Base-by-base conservation (phyloP, 2,888 invertebrate genomes). In the Ectropis crepuscularia region DNA sequence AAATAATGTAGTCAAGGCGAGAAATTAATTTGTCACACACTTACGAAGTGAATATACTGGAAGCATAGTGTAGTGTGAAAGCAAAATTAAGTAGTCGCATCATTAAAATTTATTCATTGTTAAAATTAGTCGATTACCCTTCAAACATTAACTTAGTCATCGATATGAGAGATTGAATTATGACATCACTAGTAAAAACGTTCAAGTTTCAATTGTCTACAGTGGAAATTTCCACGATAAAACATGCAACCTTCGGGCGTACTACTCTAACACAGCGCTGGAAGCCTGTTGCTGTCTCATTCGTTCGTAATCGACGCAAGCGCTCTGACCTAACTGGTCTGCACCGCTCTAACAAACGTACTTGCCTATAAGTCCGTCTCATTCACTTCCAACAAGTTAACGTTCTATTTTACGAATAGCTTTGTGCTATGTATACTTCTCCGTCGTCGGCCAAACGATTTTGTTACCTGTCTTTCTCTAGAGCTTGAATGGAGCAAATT, bases 321-420 rank as follows among this genome's bases (percentile, higher is more conserved):
- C 90, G 89, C 90, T 89, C 85, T 89, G 91, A 83, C 90, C 90
- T 80, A 83, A 88, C 82, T 82, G 75, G 81, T 86, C 75, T 65
- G 73, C 37, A 79, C 90, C 81, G 77, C 82, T 92, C 84, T 72
- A 72, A 82, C 91, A 62, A 70, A 74, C 7, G 45, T 46, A 42
- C 37, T 47, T 41, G 38, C 63, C 50, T 67, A 85, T 92, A 83
- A 79, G 59, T 69, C 79, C 71, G 60, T 91, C 91, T 89, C 88
- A 81, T 77, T 92, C 85, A 65, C 70, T 67, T 74, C 73, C 74
- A 70, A 71, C 83, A 86, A 88, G 80, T 85, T 83, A 87, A 80
- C 89, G 89, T 91, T 90, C 90, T 90, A 90, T 91, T 92, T 90
- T 90, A 90, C 92, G 90, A 86, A 92, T 92, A 92, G 92, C 92